Percentiles rank a stretch among this genome's conserved stretches.
These are phyloP conservation scores for Siniperca knerii DNA, from an alignment of 2,113 vertebrate species.

Conservation along the genomic window DNA sequence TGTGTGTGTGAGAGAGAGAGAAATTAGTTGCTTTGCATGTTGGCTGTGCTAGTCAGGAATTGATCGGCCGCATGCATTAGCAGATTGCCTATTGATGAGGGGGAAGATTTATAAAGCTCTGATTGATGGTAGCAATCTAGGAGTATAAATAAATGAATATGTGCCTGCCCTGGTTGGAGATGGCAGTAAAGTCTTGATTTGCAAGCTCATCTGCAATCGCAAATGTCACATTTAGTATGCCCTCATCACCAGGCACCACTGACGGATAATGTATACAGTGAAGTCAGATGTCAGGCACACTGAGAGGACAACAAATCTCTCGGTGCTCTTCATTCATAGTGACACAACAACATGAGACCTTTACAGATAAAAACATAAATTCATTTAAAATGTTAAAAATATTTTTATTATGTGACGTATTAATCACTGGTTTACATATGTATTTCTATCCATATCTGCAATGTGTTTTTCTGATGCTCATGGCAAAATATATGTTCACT, in stretches of 20 bases:
- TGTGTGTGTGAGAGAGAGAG: slow-evolving; percentile 24
- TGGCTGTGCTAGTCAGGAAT: slow-evolving; percentile 78
- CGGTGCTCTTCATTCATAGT: slow-evolving; percentile 11
- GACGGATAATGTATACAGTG: slow-evolving; percentile 48
- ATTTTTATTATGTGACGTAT: not conserved
- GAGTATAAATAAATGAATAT: slow-evolving; percentile 85
- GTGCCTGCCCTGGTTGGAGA: slow-evolving; percentile 61
- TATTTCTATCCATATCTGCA: not conserved
- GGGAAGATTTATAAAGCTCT: slow-evolving; percentile 81
- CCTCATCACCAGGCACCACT: slow-evolving; percentile 56
- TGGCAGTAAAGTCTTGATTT: slow-evolving; percentile 82
- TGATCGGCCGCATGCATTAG: slow-evolving; percentile 85
- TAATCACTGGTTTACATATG: not conserved
- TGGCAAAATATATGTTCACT: not conserved
- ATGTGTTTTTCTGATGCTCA: not conserved
- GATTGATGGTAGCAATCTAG: slow-evolving; percentile 80
- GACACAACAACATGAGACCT: not conserved
- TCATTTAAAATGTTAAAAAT: not conserved
- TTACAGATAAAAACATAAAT: not conserved
- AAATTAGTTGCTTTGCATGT: slow-evolving; percentile 69
- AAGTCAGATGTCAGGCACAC: slow-evolving; percentile 44
- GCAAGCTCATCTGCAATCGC: slow-evolving; percentile 78
- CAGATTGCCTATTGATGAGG: slow-evolving; percentile 88
- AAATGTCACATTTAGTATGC: slow-evolving; percentile 76
- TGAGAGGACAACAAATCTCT: slow-evolving; percentile 52